Conservation (phyloP, 2,113 vertebrate species). For the Limnothrissa miodon region DNA sequence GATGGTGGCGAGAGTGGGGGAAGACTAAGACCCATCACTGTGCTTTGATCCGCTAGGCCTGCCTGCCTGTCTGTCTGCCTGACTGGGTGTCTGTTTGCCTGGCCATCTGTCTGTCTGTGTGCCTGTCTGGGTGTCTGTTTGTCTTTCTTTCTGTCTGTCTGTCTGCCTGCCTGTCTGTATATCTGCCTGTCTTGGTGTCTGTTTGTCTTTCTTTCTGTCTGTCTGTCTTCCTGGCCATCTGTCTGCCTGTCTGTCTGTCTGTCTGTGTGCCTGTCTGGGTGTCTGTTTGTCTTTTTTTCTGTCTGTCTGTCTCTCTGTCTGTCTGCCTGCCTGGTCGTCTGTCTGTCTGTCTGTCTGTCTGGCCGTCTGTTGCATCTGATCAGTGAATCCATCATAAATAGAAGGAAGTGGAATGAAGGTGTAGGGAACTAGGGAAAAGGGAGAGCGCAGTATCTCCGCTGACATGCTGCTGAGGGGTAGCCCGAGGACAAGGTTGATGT, state of each 20-base stretch:
- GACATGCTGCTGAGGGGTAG: neutral
- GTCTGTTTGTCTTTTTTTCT: too few relatives aligned
- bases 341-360: neutral
- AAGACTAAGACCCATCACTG: too few relatives aligned
- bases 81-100: neutral
- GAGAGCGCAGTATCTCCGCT: neutral
- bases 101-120: neutral
- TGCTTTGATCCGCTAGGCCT: neutral
- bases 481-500: neutral
- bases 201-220: too few relatives aligned
- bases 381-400: constrained; percentile 46
- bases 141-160: too few relatives aligned
- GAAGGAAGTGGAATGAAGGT: constrained; percentile 49
- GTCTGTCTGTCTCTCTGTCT: neutral
- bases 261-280: too few relatives aligned
- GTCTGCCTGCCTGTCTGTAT: neutral
- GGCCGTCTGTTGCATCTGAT: neutral
- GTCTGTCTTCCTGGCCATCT: neutral
- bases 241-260: neutral
- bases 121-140: too few relatives aligned
- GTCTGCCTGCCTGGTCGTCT: neutral
- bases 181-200: neutral
- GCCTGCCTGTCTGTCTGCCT: neutral
- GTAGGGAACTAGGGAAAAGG: neutral
- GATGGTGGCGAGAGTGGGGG: too few relatives aligned